These are phyloP conservation scores for Endotricha flammealis DNA, from an alignment of 2,888 invertebrate genomes.

Conservation along the genomic window DNA sequence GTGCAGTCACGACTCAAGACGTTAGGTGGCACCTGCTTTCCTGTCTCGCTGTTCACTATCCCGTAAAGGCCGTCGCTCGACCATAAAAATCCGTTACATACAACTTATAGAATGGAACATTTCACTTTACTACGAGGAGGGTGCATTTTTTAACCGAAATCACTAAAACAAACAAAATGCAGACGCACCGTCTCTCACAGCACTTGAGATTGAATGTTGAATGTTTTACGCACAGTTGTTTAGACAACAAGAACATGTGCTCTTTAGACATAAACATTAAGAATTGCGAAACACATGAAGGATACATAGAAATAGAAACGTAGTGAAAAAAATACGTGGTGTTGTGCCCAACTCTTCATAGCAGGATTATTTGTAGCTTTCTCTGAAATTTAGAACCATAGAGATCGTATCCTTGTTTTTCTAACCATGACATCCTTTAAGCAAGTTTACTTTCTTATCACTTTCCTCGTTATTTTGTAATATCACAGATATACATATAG, in stretches of 20 bases:
- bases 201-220: constrained; percentile 18
- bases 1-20: constrained; percentile 10
- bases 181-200: constrained; percentile 11
- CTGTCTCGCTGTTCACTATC: constrained; percentile 39
- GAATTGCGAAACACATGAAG: constrained; percentile 29
- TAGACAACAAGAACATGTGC: constrained; percentile 33
- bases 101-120: constrained; percentile 6
- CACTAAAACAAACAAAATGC: neutral
- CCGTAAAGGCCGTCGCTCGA: constrained; percentile 54
- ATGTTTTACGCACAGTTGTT: constrained; percentile 23
- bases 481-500: too few relatives aligned
- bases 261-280: constrained; percentile 42
- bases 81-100: constrained; percentile 69
- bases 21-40: constrained; percentile 45
- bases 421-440: too few relatives aligned
- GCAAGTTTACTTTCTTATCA: too few relatives aligned
- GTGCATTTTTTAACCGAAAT: neutral
- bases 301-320: constrained; percentile 18
- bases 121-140: constrained; percentile 4
- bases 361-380: too few relatives aligned
- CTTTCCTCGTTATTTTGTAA: too few relatives aligned
- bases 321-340: too few relatives aligned
- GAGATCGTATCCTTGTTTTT: too few relatives aligned
- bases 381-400: constrained; percentile 14
- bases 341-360: too few relatives aligned